These are phyloP conservation scores for Gymnothorax javanicus DNA, from an alignment of 2,797 vertebrate genomes.

Conservation along the genomic window DNA sequence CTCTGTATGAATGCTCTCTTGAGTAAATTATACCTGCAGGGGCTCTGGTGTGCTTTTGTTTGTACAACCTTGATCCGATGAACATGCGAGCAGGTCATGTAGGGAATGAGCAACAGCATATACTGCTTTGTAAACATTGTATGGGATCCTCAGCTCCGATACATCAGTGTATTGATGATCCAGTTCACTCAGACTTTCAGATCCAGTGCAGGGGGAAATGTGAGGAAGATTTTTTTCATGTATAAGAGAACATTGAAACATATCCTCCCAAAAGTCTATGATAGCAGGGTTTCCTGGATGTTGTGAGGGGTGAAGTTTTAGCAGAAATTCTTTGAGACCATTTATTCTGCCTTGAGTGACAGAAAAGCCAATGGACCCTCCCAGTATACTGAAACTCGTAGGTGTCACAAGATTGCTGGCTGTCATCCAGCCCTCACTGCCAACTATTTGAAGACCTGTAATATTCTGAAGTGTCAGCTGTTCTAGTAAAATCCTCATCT, in stretches of 20 bases:
- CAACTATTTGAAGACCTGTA: conserved; percentile 22
- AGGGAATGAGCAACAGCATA: conserved; percentile 35
- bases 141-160: conserved; percentile 21
- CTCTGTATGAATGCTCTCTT: background rate
- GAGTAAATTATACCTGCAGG: background rate
- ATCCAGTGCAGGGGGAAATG: background rate
- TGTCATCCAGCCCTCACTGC: conserved; percentile 31
- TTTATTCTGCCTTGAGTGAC: conserved; percentile 23
- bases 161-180: conserved; percentile 24
- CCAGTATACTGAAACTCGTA: background rate
- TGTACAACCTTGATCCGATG: background rate
- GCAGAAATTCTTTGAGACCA: conserved; percentile 9
- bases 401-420: conserved; percentile 3
- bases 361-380: conserved; percentile 24
- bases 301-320: conserved; percentile 24
- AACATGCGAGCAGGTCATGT: background rate
- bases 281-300: background rate
- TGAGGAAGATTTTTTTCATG: background rate
- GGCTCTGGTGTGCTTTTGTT: background rate
- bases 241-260: background rate
- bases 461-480: conserved; percentile 24
- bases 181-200: background rate
- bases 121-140: conserved; percentile 37
- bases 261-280: background rate
- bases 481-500: conserved; percentile 3